Evolutionary conservation across 2,888 invertebrate species (phyloP), one percentile per base, ranked within the genome.

Genomic region (Rambutsinella grinnellia): DNA sequence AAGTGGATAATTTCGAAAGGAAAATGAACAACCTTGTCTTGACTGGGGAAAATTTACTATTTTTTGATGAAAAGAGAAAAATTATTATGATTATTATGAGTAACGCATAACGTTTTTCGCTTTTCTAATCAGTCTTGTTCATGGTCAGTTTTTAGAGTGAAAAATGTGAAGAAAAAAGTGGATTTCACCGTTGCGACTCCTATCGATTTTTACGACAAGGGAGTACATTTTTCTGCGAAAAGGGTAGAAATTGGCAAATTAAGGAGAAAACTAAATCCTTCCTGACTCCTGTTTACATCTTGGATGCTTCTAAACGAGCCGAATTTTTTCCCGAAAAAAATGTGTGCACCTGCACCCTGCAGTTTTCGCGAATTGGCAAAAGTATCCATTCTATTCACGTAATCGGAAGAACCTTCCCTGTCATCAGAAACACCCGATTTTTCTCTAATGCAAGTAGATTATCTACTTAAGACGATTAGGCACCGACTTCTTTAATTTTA

Each of bases 181-280:
- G 71, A 72, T 65, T 72, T 72, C 65, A 65, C 71, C 65, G 71
- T 65, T 63, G 54, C 56, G 26, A 49, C 46, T 46, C 28, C 24
- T n/a, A 23, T 36, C 51, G 68, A 68, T 58, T 68, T n/a, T n/a
- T n/a, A n/a, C n/a, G n/a, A n/a, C n/a, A n/a, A n/a, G n/a, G n/a
- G n/a, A n/a, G n/a, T n/a, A n/a, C n/a, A n/a, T n/a, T n/a, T n/a
- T n/a, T n/a, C n/a, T n/a, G n/a, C n/a, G n/a, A n/a, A n/a, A n/a
- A n/a, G 36, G 13, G 36, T 36, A 36, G 36, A 36, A 36, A 36
- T n/a, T n/a, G n/a, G 36, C 36, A 36, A 36, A 36, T n/a, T n/a
- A n/a, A n/a, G n/a, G n/a, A n/a, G 13, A 36, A 36, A 36, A 8
- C 13, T 13, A 36, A 36, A 36, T 36, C 5, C 36, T 5, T 36